These are phyloP conservation scores for Falco punctatus DNA, from an alignment of 2,113 vertebrate species.

Conservation along the genomic window DNA sequence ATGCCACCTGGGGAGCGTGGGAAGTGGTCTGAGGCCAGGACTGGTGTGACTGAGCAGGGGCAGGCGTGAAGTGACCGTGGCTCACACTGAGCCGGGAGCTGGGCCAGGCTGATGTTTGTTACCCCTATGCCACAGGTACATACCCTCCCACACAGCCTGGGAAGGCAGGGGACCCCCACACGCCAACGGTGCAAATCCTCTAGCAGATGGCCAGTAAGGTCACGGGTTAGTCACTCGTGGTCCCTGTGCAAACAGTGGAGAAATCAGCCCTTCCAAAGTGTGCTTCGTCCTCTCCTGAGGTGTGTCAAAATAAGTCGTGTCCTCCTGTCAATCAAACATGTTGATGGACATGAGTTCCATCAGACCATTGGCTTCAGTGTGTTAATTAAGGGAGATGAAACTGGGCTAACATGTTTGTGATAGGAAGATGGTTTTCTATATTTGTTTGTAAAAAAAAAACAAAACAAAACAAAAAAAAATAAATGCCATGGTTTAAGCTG, in stretches of 20 bases:
- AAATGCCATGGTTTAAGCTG: too few species aligned
- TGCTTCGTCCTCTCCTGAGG: background rate
- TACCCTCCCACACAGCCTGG: background rate
- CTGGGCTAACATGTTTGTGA: too few species aligned
- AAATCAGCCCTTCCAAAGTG: background rate
- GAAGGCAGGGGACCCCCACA: background rate
- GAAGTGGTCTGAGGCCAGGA: background rate
- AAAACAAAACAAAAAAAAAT: background rate
- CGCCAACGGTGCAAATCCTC: fast-evolving
- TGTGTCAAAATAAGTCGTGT: background rate
- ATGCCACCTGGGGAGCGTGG: background rate
- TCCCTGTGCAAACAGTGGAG: background rate
- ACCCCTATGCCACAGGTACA: fast-evolving
- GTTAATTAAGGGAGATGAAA: background rate
- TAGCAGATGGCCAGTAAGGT: fast-evolving
- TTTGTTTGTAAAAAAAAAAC: background rate
- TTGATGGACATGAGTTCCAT: background rate
- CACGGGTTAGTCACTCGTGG: background rate
- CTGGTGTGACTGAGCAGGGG: background rate
- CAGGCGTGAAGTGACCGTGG: fast-evolving
- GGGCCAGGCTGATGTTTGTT: background rate
- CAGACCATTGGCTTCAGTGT: background rate
- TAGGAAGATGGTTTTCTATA: background rate
- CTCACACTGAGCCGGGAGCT: background rate
- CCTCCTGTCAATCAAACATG: fast-evolving